phyloP scores from a whole-genome alignment of 2,797 vertebrate genomes.

The Lacerta viridis region DNA sequence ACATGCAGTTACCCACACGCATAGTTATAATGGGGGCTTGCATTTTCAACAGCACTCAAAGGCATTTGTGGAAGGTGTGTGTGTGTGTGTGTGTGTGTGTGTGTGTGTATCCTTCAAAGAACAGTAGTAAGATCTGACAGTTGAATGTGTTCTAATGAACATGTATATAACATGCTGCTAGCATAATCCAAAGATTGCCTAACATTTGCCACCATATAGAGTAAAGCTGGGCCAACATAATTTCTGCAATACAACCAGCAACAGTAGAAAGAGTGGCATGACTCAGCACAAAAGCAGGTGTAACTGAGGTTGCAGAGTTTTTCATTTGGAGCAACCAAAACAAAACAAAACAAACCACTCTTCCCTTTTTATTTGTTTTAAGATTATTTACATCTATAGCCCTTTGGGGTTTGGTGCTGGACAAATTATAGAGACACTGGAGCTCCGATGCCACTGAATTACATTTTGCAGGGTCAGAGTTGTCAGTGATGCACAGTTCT shows the following conservation, averaged over 20 bases:
- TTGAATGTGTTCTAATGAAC: background rate
- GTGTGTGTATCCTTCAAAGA: background rate
- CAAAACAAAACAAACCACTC: no score
- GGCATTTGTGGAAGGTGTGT: background rate
- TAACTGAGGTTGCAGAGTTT: background rate
- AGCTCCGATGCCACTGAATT: background rate
- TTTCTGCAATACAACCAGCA: background rate
- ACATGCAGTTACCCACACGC: no score
- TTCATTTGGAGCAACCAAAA: background rate
- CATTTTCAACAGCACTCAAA: background rate
- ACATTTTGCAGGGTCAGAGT: background rate
- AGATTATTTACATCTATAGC: background rate
- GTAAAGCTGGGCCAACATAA: background rate
- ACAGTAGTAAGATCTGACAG: background rate
- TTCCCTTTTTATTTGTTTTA: background rate
- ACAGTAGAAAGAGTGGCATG: background rate
- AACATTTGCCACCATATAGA: background rate
- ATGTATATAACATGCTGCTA: background rate
- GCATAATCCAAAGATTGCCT: conserved; percentile 5
- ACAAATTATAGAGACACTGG: background rate
- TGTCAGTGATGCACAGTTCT: background rate
- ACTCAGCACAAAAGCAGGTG: background rate
- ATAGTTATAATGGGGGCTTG: background rate
- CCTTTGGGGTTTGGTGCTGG: background rate
- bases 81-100: no score